Conservation (phyloP, 2,888 invertebrate genomes). For the Panopea generosa region DNA sequence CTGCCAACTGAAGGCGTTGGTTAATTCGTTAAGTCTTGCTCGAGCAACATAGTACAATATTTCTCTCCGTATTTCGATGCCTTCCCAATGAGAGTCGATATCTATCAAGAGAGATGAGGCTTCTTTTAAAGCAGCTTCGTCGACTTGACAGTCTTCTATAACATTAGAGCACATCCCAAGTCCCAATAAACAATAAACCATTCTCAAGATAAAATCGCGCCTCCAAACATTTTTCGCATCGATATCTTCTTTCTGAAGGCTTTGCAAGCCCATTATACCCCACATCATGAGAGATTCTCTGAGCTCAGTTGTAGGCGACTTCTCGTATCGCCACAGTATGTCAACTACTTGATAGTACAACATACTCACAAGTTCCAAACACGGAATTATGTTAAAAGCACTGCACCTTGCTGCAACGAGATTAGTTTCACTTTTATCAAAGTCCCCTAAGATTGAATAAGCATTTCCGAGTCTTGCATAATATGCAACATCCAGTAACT, state of each 20-base stretch:
- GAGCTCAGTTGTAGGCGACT: conserved; percentile 26
- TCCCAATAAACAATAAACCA: conserved; percentile 64
- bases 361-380: conserved; percentile 63
- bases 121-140: conserved; percentile 22
- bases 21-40: conserved; percentile 41
- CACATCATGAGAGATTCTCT: conserved; percentile 40
- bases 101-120: conserved; percentile 38
- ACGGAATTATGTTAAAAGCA: conserved; percentile 43
- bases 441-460: conserved; percentile 38
- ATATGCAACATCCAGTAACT: conserved; percentile 44
- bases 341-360: conserved; percentile 61
- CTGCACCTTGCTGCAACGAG: conserved; percentile 45
- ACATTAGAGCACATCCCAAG: conserved; percentile 58
- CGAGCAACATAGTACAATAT: conserved; percentile 64
- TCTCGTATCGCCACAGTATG: conserved; percentile 59
- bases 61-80: conserved; percentile 57
- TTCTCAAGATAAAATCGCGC: conserved; percentile 62
- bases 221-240: conserved; percentile 55
- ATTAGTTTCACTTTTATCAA: conserved; percentile 41
- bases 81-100: conserved; percentile 34
- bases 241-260: conserved; percentile 50
- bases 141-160: conserved; percentile 34
- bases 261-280: conserved; percentile 54
- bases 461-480: conserved; percentile 55
- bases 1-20: neutral